Conservation (phyloP, 1,140 invertebrate species). For the Planococcus citri region DNA sequence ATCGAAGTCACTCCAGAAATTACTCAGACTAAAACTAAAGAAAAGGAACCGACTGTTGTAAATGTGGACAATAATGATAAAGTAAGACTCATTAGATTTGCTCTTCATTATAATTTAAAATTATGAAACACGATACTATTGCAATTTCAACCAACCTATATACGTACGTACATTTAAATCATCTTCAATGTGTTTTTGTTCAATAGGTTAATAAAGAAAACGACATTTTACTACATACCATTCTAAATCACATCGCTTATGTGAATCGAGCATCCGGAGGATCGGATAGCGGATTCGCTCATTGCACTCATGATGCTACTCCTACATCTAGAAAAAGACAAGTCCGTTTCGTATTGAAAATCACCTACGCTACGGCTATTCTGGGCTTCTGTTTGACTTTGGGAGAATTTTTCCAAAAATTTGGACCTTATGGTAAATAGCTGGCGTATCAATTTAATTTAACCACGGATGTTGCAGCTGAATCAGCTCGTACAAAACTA, state of each 20-base stretch:
- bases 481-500: background rate
- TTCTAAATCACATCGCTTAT: constrained; percentile 47
- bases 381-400: constrained; percentile 42
- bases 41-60: background rate
- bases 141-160: no score
- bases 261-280: constrained; percentile 41
- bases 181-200: no score
- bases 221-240: constrained; percentile 40
- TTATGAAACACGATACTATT: no score
- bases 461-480: background rate
- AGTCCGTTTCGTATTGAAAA: constrained; percentile 38
- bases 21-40: background rate
- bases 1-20: background rate
- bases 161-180: no score
- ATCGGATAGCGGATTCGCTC: constrained; percentile 24
- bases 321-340: constrained; percentile 36
- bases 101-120: no score
- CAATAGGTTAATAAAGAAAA: background rate
- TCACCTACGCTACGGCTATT: constrained; percentile 40
- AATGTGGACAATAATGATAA: background rate
- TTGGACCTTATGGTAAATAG: constrained; percentile 38
- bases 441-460: background rate
- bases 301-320: constrained; percentile 29
- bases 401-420: constrained; percentile 38
- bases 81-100: background rate